These are phyloP conservation scores for Cheilosia grossa DNA, from an alignment of 2,888 invertebrate species.

Conservation along the genomic window DNA sequence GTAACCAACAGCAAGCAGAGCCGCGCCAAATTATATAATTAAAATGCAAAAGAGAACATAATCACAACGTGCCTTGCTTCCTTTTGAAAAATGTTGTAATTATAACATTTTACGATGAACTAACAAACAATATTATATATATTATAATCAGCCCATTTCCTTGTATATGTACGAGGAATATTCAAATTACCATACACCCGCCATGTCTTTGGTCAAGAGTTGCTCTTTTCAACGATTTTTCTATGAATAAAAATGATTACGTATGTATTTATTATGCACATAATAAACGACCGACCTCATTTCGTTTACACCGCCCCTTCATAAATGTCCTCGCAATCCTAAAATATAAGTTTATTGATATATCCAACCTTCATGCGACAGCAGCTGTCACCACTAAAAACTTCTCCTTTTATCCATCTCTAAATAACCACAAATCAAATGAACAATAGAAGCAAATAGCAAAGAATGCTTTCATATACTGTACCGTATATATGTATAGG, in stretches of 20 bases:
- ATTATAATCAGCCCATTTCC: constrained; percentile 31
- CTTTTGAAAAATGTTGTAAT: constrained; percentile 11
- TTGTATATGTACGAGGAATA: neutral
- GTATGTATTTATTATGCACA: neutral
- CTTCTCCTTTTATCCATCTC: constrained; percentile 6
- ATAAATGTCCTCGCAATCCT: neutral
- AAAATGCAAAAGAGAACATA: constrained; percentile 30
- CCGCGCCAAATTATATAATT: constrained; percentile 14
- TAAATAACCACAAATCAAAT: constrained; percentile 39
- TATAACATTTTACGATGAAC: constrained; percentile 2
- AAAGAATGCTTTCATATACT: neutral
- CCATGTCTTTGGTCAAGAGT: constrained; percentile 4
- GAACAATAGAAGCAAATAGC: constrained; percentile 8
- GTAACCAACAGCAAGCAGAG: neutral
- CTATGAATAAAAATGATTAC: constrained; percentile 10
- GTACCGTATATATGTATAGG: neutral
- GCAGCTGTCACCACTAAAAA: constrained; percentile 35
- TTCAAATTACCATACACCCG: constrained; percentile 5
- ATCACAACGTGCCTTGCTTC: neutral
- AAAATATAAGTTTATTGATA: constrained; percentile 18
- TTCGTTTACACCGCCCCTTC: neutral
- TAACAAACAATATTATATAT: constrained; percentile 25
- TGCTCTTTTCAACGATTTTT: neutral
- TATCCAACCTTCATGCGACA: constrained; percentile 16
- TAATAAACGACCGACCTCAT: constrained; percentile 9